Percentiles rank a stretch among this genome's conserved stretches.
Evolutionary conservation across 2,113 vertebrate species (phyloP).

Genomic region (Lophotis ruficrista): DNA sequence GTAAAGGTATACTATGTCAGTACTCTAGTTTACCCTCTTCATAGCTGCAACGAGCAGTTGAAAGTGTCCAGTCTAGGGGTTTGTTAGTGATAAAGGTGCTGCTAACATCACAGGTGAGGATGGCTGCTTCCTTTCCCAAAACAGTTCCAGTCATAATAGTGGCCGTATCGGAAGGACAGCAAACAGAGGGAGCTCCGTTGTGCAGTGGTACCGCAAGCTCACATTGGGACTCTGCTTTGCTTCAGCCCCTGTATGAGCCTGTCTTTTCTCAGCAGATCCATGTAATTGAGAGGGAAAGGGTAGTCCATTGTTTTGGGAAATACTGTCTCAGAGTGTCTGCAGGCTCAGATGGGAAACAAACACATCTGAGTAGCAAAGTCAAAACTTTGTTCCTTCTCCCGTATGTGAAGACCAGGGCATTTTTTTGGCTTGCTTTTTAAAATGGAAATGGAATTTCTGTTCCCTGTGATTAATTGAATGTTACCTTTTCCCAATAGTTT

Average conservation of each 20-base stretch:
- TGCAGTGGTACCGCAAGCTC: not conserved
- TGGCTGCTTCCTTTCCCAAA: not conserved
- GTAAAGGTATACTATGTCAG: not conserved
- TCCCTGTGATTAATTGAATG: not conserved
- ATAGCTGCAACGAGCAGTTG: not conserved
- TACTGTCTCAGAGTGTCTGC: not conserved
- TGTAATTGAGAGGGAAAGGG: not conserved
- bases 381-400: not conserved
- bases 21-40: not conserved
- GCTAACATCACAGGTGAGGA: not conserved
- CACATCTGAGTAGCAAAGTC: not conserved
- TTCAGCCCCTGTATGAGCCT: not conserved
- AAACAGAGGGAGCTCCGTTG: not conserved
- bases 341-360: not conserved
- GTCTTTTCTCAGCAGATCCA: not conserved
- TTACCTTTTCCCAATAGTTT: not conserved
- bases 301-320: not conserved
- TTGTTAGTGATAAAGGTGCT: not conserved
- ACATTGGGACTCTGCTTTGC: not conserved
- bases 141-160: rapidly evolving
- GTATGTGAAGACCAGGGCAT: not conserved
- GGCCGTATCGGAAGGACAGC: not conserved
- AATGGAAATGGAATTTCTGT: not conserved
- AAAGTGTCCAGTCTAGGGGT: not conserved
- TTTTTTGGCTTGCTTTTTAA: not conserved